Evolutionary conservation across 2,888 invertebrate genomes (phyloP).

Genomic region (Drosophila setosimentum): DNA sequence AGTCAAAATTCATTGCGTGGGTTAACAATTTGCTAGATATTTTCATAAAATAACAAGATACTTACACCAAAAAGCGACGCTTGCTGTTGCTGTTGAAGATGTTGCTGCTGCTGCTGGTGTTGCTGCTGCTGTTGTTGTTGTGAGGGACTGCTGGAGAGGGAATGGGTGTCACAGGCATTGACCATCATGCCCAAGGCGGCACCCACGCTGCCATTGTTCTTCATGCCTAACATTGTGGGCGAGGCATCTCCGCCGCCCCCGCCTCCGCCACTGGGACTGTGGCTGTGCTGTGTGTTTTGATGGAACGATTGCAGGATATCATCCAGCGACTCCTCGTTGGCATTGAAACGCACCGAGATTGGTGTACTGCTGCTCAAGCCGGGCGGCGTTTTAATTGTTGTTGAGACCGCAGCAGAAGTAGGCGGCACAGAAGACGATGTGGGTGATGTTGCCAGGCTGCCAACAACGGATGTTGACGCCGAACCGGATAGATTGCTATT

Average conservation of each 20-base stretch:
- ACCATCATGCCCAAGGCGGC: conserved; percentile 63
- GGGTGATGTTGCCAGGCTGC: conserved; percentile 66
- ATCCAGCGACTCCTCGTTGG: conserved; percentile 84
- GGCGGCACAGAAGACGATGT: conserved; percentile 58
- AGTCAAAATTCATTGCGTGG: not conserved
- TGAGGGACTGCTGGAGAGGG: conserved; percentile 83
- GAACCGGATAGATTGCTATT: conserved; percentile 73
- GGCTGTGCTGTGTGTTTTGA: conserved; percentile 59
- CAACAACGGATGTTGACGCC: conserved; percentile 62
- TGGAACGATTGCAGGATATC: conserved; percentile 84
- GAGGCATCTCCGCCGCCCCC: conserved; percentile 65
- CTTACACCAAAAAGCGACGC: conserved; percentile 68
- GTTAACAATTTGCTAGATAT: not conserved
- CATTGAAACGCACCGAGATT: conserved; percentile 85
- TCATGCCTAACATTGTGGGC: conserved; percentile 64
- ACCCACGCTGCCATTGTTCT: conserved; percentile 68
- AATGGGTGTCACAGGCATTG: conserved; percentile 81
- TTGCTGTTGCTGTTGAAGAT: conserved; percentile 31
- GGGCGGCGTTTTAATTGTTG: conserved; percentile 70
- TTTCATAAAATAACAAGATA: conserved; percentile 19
- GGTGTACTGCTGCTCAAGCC: conserved; percentile 79
- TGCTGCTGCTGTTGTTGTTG: conserved; percentile 63
- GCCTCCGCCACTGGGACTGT: conserved; percentile 62
- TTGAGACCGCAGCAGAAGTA: not conserved
- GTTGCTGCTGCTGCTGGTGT: conserved; percentile 27